Evolutionary conservation across 1,140 invertebrate species (phyloP), one percentile per base, ranked within the genome.

Genomic region (Drosophila ananassae): DNA sequence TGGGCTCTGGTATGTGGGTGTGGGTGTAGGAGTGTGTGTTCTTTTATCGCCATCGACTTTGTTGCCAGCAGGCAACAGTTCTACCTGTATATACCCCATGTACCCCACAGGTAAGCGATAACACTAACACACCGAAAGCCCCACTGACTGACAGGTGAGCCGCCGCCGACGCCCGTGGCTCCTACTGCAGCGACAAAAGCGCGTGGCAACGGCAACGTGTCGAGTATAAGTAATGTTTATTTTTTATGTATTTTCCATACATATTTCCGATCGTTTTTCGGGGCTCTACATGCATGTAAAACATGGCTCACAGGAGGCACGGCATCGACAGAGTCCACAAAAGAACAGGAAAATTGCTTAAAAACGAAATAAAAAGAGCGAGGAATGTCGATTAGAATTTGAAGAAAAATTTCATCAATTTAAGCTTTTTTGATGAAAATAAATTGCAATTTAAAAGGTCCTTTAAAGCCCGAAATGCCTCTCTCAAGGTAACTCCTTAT

Each of bases 191-290:
- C 57, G 63, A 77, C 74, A 81, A 78, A 73, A 57, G 60, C 44
- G 46, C 71, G 58, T n/a, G 30, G 56, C 58, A 37, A 44, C 32
- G 44, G 64, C 67, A 61, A 82, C 79, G 82, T 85, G 82, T 73
- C 47, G 59, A 53, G 82, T 78, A 85, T 89, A 82, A 82, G 69
- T 78, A 87, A 85, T 85, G 73, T 81, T 84, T 74, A 80, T 77
- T 77, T 73, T 76, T 64, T 64, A 67, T 68, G 62, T 67, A 52
- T 44, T 52, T 67, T 64, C 25, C 32, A 67, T 64, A 67, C 55
- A 59, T 60, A 52, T 78, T 68, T 73, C 58, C 52, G 46, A 7
- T 34, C 32, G 7, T 64, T 59, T 59, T 67, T 53, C 28, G 34
- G 37, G 22, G 17, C 25, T 54, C 59, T 64, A 39, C 53, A 60